Base-by-base conservation (phyloP, 1,140 invertebrate genomes). In the Neodiprion pinetum region DNA sequence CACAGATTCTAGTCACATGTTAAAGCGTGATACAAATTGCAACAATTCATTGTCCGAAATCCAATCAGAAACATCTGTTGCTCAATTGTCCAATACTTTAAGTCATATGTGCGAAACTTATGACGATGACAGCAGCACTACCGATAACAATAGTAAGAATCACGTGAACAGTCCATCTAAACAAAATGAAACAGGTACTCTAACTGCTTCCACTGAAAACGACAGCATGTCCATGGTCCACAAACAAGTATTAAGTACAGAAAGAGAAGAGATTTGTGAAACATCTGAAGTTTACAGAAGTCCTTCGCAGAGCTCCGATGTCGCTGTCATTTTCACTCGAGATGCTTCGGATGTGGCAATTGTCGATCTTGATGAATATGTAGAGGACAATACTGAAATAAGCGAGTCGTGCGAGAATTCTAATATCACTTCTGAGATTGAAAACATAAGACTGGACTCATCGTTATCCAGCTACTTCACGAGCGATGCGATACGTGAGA, bases 51-150 rank as follows among this genome's bases (percentile, higher is more conserved):
- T 40, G 1, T 40, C 1, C 28, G 28, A 40, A 40, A 40, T 40
- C 5, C 28, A 40, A 3, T 40, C 5, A 40, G 28, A 40, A 40
- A 40, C 28, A 40, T 40, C 28, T 40, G 28, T 61, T 61, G 53
- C 7, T 21, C 11, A 69, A 69, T 21, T 69, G 17, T 69, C 67
- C 8, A 69, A 69, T 23, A 21, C 67, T 12, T 21, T 69, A 9
- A 69, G 67, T 47, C 17, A 69, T 14, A 69, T 69, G 12, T 23
- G 7, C 12, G 40, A 77, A 73, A 75, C 72, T 78, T 73, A 78
- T 61, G 61, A 68, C 75, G 76, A 72, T 75, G 76, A 74, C 76
- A 79, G 75, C 17, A 48, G 69, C 69, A 12, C 49, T 49, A 67
- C 76, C 74, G 66, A 74, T 68, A 69, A 61, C 71, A 70, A 21